Evolutionary conservation across 53 echinoderm and acorn worm species (phyloP), one percentile per base, ranked within the genome.

Genomic region (Crossaster papposus): DNA sequence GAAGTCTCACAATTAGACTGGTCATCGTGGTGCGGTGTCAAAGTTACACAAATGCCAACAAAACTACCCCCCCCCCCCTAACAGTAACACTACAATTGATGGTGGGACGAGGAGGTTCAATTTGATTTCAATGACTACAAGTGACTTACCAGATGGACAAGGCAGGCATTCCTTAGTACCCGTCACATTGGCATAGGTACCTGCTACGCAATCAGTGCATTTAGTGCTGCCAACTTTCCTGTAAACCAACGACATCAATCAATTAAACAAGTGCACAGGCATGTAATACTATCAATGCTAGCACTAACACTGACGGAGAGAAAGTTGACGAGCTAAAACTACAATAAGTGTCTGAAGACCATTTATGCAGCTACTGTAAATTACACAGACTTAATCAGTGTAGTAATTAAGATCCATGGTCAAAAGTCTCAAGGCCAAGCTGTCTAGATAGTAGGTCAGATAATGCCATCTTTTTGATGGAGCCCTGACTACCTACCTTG

Each of bases 101-200:
- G 58, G 17, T 58, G 58, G 58, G 22, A 58, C 15, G 12, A 17
- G 22, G 17, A 20, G 58, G 58, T 58, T 58, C 2, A 58, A 20
- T 58, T 20, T 58, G 58, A 58, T 58, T 18, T 15, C 22, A 58
- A 20, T 2, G 3, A 18, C 2, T 20, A 58, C 58, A 15, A 22
- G 32, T 72, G 54, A 76, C 87, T 87, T 30, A 77, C 95, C 95
- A 38, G 91, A 77, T 13, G 85, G 65, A 82, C 95, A 95, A 0
- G 74, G 77, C 23, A 11, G 50, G 86, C 95, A 95, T 15, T 44
- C 86, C 20, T 32, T 68, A 15, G 83, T 91, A 1, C 93, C 95
- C 17, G 93, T 83, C 72, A 87, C 51, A 38, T 95, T 95, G 84
- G 95, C 90, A 83, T 75, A 89, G 82, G 14, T 72, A 18, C 95